phyloP scores from a whole-genome alignment of 2,888 invertebrate species.

The Caenorhabditis panamensis region DNA sequence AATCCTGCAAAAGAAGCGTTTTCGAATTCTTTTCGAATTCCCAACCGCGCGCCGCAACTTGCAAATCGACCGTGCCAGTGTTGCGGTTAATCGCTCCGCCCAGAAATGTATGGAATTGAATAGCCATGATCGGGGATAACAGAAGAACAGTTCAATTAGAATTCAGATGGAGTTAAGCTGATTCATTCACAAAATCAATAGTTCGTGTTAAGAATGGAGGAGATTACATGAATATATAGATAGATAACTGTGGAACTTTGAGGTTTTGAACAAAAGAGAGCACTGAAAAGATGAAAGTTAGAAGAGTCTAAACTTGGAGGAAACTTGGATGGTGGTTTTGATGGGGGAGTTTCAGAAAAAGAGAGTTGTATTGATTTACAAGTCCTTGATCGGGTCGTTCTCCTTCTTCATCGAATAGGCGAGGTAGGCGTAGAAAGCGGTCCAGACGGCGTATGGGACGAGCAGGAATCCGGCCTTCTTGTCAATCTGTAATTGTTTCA shows the following conservation, averaged over 20 bases:
- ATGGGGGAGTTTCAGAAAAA: slow-evolving; percentile 7
- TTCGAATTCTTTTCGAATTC: slow-evolving; percentile 8
- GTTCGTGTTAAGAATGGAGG: background rate
- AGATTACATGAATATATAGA: background rate
- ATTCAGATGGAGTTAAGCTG: background rate
- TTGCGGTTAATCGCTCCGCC: slow-evolving; percentile 21
- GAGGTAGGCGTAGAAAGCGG: slow-evolving; percentile 74
- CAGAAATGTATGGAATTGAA: background rate
- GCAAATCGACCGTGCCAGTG: slow-evolving; percentile 15
- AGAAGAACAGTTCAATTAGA: too few species aligned
- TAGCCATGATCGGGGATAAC: background rate
- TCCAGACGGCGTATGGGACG: slow-evolving; percentile 75
- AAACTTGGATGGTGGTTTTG: background rate
- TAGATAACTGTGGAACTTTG: background rate
- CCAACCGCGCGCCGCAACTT: slow-evolving; percentile 8
- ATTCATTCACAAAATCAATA: slow-evolving; percentile 15
- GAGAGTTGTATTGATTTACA: slow-evolving; percentile 43
- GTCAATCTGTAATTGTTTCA: slow-evolving; percentile 69
- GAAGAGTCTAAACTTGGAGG: slow-evolving; percentile 31
- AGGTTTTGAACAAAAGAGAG: background rate
- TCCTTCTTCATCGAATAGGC: slow-evolving; percentile 71
- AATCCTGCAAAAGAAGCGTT: too few species aligned
- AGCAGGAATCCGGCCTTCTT: slow-evolving; percentile 73
- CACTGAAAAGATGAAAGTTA: slow-evolving; percentile 18
- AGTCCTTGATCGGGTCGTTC: slow-evolving; percentile 71